Conservation (phyloP, 2,113 vertebrate genomes). For the Phylloscopus whistleri region DNA sequence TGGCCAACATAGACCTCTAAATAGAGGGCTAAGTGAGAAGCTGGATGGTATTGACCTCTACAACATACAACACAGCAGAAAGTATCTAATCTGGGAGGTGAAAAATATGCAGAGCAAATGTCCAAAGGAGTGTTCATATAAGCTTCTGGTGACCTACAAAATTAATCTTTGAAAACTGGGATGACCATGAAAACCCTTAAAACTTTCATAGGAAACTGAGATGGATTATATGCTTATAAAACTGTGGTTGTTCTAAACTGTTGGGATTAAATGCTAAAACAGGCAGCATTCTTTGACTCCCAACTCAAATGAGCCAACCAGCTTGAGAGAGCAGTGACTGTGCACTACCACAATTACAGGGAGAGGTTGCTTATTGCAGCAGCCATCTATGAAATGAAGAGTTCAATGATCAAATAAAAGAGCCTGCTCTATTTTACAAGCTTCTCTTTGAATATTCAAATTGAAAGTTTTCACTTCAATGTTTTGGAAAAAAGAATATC, state of each 20-base stretch:
- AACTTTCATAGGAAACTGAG: neutral
- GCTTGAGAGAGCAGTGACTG: neutral
- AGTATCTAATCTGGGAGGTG: neutral
- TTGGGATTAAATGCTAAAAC: slow-evolving; percentile 56
- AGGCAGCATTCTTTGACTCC: neutral
- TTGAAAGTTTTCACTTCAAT: neutral
- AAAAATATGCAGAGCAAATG: neutral
- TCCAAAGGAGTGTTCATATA: neutral
- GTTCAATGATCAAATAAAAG: slow-evolving; percentile 22
- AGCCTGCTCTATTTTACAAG: neutral
- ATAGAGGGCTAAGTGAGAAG: slow-evolving; percentile 1
- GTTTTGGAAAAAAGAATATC: neutral
- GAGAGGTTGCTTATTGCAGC: slow-evolving; percentile 26
- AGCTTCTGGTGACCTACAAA: neutral
- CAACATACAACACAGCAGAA: neutral
- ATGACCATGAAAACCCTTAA: slow-evolving; percentile 6
- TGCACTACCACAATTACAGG: slow-evolving; percentile 55
- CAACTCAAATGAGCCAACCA: slow-evolving; percentile 11
- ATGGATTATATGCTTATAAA: slow-evolving; percentile 49
- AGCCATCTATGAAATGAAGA: slow-evolving; percentile 32
- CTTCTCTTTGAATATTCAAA: neutral
- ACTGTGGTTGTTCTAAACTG: slow-evolving; percentile 39
- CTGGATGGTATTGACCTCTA: neutral
- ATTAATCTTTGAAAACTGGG: neutral
- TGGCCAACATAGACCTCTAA: neutral